phyloP scores from a whole-genome alignment of 2,797 vertebrate genomes.

The Babyrousa celebensis region DNA sequence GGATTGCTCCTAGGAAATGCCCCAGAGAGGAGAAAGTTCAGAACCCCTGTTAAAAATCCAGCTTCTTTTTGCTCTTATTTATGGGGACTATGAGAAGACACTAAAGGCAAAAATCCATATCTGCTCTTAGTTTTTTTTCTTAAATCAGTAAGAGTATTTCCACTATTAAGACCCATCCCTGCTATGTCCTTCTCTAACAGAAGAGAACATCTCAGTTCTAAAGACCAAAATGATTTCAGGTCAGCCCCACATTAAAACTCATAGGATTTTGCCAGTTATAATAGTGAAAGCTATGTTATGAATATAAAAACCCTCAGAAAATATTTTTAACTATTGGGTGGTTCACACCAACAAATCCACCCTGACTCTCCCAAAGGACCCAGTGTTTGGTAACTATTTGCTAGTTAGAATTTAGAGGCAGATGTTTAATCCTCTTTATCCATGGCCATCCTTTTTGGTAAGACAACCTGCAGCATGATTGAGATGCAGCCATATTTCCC shows the following conservation, averaged over 20 bases:
- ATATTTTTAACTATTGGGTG: conserved; percentile 19
- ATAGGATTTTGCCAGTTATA: conserved; percentile 32
- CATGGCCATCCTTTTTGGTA: neutral
- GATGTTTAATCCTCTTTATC: neutral
- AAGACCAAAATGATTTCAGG: neutral
- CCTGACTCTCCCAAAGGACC: neutral
- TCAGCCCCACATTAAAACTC: conserved; percentile 55
- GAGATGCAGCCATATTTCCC: neutral
- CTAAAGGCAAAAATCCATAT: neutral
- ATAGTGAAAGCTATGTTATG: conserved; percentile 52
- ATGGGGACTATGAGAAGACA: neutral
- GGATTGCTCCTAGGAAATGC: neutral
- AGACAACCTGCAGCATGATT: neutral
- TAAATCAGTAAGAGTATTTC: neutral
- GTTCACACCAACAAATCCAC: conserved; percentile 31
- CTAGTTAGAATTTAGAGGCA: conserved; percentile 38
- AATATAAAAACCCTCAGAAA: conserved; percentile 49
- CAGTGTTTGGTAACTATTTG: neutral
- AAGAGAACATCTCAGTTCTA: neutral
- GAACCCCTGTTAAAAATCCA: neutral
- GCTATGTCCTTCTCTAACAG: neutral
- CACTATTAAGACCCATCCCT: conserved; percentile 6
- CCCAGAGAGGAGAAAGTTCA: neutral
- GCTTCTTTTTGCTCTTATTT: neutral
- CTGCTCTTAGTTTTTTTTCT: neutral